Conservation (phyloP, 2,113 vertebrate species). For the Rafetus swinhoei region DNA sequence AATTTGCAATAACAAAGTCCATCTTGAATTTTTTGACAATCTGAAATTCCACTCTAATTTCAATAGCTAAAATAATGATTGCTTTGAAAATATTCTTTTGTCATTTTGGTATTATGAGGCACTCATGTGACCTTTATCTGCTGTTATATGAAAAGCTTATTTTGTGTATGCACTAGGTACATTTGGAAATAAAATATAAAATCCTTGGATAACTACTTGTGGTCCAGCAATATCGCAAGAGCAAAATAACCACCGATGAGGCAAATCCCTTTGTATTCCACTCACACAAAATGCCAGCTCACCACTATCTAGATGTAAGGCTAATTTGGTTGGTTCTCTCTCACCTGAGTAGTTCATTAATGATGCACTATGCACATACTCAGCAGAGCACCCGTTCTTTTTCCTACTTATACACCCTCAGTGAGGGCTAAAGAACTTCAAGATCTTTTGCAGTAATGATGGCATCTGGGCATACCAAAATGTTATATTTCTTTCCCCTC, state of each 20-base stretch:
- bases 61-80: not conserved
- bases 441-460: conserved; percentile 4
- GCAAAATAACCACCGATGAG: not conserved
- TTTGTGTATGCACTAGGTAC: not conserved
- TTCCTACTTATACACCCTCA: not conserved
- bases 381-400: not conserved
- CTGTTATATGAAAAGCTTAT: not conserved
- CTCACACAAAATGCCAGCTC: not conserved
- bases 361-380: not conserved
- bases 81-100: not conserved
- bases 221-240: not conserved
- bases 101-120: fast-evolving
- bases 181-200: not conserved
- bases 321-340: not conserved
- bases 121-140: conserved; percentile 3
- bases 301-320: not conserved
- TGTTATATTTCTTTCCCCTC: not conserved
- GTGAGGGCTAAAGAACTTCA: not conserved
- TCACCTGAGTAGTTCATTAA: not conserved
- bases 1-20: too few species aligned
- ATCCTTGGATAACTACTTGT: not conserved
- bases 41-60: not conserved
- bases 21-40: too few species aligned
- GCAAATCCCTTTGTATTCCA: not conserved
- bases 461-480: conserved; percentile 33